Evolutionary conservation across 2,113 vertebrate genomes (phyloP).

Genomic region (Lethenteron reissneri): DNA sequence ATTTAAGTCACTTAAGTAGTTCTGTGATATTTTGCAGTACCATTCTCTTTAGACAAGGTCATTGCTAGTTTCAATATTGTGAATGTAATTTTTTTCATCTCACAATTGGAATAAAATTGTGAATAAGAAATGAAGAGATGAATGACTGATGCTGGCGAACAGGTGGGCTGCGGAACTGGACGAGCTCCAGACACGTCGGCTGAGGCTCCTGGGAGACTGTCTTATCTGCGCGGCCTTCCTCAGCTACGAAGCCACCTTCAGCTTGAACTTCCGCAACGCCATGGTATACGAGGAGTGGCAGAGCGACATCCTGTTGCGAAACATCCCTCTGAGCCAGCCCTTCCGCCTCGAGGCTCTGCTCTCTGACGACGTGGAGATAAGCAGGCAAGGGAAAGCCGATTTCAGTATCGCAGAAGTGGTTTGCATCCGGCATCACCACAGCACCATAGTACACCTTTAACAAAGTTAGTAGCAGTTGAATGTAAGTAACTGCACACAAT

Average conservation of each 20-base stretch:
- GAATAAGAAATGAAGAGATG: too few species aligned
- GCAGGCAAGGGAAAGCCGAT: slow-evolving; percentile 30
- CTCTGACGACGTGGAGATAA: slow-evolving; percentile 68
- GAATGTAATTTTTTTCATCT: too few species aligned
- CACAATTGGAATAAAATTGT: too few species aligned
- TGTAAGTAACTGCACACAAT: too few species aligned
- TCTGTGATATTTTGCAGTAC: too few species aligned
- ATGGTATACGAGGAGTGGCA: slow-evolving; percentile 61
- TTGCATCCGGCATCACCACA: too few species aligned
- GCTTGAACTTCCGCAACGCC: slow-evolving; percentile 60
- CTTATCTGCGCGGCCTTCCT: slow-evolving; percentile 62
- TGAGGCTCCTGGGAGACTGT: slow-evolving; percentile 65
- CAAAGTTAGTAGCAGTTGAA: too few species aligned
- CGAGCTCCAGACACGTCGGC: slow-evolving; percentile 35
- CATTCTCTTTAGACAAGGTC: too few species aligned
- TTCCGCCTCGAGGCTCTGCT: slow-evolving; percentile 63
- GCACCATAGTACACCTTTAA: background rate
- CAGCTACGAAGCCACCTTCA: slow-evolving; percentile 79
- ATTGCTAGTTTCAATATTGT: too few species aligned
- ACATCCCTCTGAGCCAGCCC: slow-evolving; percentile 60
- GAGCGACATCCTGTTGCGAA: slow-evolving; percentile 29
- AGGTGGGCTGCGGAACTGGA: slow-evolving; percentile 68
- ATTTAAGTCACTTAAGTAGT: too few species aligned
- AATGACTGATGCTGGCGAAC: background rate
- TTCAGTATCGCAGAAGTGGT: too few species aligned